phyloP scores from a whole-genome alignment of 2,113 vertebrate genomes.

The Rhynchopsitta pachyrhyncha region DNA sequence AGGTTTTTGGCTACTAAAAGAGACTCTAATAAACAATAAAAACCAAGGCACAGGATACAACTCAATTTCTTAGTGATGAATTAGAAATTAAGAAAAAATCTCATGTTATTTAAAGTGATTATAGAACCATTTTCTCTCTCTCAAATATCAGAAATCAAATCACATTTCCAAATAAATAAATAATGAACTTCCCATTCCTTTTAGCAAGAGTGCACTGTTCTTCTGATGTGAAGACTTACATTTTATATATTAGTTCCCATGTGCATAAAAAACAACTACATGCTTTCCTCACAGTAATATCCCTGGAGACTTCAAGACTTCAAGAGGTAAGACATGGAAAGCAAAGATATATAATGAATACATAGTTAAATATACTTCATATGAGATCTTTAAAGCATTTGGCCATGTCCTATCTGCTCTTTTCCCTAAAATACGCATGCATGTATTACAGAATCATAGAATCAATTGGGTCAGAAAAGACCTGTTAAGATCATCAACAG shows the following conservation, averaged over 20 bases:
- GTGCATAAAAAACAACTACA: not conserved
- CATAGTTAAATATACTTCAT: not conserved
- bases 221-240: not conserved
- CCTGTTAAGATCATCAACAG: not conserved
- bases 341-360: not conserved
- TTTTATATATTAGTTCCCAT: not conserved
- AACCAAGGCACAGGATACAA: not conserved
- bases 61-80: not conserved
- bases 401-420: not conserved
- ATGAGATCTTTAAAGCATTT: not conserved
- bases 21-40: not conserved
- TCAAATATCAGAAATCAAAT: not conserved
- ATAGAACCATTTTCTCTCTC: not conserved
- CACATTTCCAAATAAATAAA: not conserved
- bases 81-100: not conserved
- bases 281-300: not conserved
- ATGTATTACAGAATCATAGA: not conserved
- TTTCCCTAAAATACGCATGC: not conserved
- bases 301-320: not conserved
- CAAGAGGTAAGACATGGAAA: not conserved
- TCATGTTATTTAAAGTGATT: not conserved
- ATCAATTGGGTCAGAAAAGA: not conserved
- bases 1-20: not conserved
- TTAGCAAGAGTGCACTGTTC: not conserved
- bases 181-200: not conserved